A percentile compares a stretch with the other conserved stretches of the same genome.
These are phyloP conservation scores for Pangasius djambal DNA, from an alignment of 2,797 vertebrate species.

Conservation along the genomic window DNA sequence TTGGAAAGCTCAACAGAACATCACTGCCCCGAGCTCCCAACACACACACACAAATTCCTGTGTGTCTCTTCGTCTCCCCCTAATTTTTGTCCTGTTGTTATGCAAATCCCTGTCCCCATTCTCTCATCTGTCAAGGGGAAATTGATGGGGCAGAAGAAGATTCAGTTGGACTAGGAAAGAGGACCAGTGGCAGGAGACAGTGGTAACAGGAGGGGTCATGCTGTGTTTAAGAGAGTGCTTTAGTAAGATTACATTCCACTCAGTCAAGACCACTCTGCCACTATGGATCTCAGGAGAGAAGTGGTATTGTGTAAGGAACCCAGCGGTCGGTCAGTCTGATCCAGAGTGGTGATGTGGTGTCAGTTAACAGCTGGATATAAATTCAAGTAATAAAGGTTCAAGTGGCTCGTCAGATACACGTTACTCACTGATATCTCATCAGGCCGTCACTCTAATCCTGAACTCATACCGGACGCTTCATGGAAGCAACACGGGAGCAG, in stretches of 20 bases:
- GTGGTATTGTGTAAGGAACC: slow-evolving; percentile 48
- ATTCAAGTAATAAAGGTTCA: slow-evolving; percentile 41
- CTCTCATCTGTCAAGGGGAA: slow-evolving; percentile 61
- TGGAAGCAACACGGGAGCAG: neutral
- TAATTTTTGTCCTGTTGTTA: slow-evolving; percentile 67
- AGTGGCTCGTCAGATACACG: slow-evolving; percentile 37
- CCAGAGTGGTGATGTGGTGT: slow-evolving; percentile 37
- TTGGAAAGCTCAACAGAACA: slow-evolving; percentile 13
- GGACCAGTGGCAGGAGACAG: slow-evolving; percentile 41
- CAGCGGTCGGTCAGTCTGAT: slow-evolving; percentile 43
- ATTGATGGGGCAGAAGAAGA: slow-evolving; percentile 64
- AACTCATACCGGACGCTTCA: neutral
- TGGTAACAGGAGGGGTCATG: slow-evolving; percentile 33
- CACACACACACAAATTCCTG: slow-evolving; percentile 53
- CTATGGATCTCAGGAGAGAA: slow-evolving; percentile 16
- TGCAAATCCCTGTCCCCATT: slow-evolving; percentile 64
- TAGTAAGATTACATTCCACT: slow-evolving; percentile 46
- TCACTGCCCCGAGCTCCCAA: neutral
- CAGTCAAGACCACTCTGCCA: slow-evolving; percentile 32
- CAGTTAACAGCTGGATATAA: slow-evolving; percentile 54
- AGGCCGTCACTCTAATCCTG: slow-evolving; percentile 28
- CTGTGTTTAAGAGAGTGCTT: slow-evolving; percentile 57
- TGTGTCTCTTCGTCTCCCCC: slow-evolving; percentile 62
- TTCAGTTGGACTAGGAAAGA: neutral
- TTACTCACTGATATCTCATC: neutral